These are phyloP conservation scores for Rhynchomys soricoides DNA, from an alignment of 2,113 vertebrate genomes.

Conservation along the genomic window DNA sequence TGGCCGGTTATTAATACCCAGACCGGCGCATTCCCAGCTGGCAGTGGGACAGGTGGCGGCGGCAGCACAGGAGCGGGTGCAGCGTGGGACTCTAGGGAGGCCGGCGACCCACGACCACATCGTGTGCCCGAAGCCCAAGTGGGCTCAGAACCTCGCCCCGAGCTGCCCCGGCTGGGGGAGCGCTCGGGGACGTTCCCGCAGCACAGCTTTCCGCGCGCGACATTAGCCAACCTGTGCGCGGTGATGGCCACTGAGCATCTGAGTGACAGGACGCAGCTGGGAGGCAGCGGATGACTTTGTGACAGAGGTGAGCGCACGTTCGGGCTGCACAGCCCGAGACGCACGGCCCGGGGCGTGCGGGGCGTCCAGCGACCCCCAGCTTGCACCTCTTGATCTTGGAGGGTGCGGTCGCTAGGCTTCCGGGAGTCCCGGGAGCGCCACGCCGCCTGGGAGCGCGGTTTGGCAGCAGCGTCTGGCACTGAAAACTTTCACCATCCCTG, in stretches of 20 bases:
- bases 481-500: neutral
- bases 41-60: neutral
- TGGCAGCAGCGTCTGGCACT: neutral
- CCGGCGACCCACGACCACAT: neutral
- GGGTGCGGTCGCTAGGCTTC: too few relatives aligned
- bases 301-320: neutral
- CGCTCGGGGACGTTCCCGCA: neutral
- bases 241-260: neutral
- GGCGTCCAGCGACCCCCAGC: neutral
- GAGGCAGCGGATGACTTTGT: neutral
- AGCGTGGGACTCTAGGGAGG: neutral
- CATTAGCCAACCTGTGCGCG: neutral
- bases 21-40: conserved; percentile 60
- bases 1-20: neutral
- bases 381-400: neutral
- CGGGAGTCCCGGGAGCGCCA: neutral
- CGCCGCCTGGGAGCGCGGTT: neutral
- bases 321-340: neutral
- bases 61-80: neutral
- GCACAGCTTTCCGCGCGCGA: neutral
- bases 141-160: neutral
- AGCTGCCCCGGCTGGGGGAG: neutral
- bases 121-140: too few relatives aligned
- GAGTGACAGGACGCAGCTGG: neutral
- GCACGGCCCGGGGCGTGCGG: neutral